Conservation (phyloP, 2,888 invertebrate genomes). For the Yponomeuta cagnagella region DNA sequence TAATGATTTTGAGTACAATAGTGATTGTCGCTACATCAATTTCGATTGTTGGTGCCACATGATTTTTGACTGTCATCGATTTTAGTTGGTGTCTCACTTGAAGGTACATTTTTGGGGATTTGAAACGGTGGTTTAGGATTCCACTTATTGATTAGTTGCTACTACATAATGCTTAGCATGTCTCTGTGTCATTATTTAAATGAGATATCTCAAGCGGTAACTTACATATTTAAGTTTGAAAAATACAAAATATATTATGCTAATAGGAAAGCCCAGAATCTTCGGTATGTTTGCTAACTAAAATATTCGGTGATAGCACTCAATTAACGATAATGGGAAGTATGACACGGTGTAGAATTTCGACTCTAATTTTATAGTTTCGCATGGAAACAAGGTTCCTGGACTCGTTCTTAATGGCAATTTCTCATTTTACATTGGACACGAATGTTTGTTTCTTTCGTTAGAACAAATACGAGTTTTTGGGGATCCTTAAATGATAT, state of each 20-base stretch:
- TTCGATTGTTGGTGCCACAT: slow-evolving; percentile 34
- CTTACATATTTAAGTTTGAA: slow-evolving; percentile 2
- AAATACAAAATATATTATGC: slow-evolving; percentile 2
- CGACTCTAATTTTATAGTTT: slow-evolving; percentile 14
- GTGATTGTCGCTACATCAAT: slow-evolving; percentile 56
- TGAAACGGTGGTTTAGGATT: slow-evolving; percentile 1
- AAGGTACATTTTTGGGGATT: slow-evolving; percentile 1
- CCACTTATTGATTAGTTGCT: slow-evolving; percentile 7
- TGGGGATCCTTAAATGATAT: not conserved
- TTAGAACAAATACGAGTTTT: not conserved
- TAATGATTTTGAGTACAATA: slow-evolving; percentile 73
- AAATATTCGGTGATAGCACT: slow-evolving; percentile 10
- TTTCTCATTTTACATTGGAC: slow-evolving; percentile 11
- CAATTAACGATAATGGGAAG: slow-evolving; percentile 14
- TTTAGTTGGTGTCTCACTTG: slow-evolving; percentile 63
- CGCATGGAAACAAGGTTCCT: not conserved
- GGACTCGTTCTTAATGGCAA: slow-evolving; percentile 13
- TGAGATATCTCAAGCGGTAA: slow-evolving; percentile 6
- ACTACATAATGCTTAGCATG: slow-evolving; percentile 6
- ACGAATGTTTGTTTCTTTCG: not conserved
- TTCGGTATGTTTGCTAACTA: not conserved
- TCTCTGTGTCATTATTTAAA: slow-evolving; percentile 12
- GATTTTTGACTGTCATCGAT: slow-evolving; percentile 64
- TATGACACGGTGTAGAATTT: slow-evolving; percentile 10
- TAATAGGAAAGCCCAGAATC: not conserved